Evolutionary conservation across 2,797 vertebrate genomes (phyloP).

Genomic region (Nannoperca australis): DNA sequence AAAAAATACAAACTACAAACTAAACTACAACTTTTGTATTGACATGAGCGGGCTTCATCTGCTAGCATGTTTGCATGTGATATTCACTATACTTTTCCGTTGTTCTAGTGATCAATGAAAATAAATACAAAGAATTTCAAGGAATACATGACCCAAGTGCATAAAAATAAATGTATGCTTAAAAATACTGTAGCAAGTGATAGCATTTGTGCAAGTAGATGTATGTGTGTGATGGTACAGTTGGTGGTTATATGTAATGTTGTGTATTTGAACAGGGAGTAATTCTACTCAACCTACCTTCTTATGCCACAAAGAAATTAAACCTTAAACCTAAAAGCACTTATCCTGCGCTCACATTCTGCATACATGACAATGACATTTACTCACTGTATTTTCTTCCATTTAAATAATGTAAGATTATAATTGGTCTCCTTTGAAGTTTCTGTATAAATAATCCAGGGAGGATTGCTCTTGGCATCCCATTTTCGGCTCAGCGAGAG

Average conservation of each 20-base stretch:
- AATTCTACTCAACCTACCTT: slow-evolving; percentile 32
- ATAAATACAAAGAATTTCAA: not conserved
- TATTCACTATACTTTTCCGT: not conserved
- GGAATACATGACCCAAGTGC: not conserved
- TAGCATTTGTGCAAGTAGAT: not conserved
- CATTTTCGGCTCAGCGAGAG: slow-evolving; percentile 64
- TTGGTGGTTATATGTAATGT: not conserved
- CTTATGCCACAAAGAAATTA: slow-evolving; percentile 43
- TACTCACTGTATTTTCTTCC: slow-evolving; percentile 47
- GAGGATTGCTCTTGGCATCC: slow-evolving; percentile 75
- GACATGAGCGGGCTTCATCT: slow-evolving; percentile 6
- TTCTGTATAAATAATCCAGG: slow-evolving; percentile 75
- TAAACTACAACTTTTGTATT: not conserved
- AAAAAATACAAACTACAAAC: not conserved
- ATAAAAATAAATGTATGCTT: not conserved
- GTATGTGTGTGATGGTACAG: not conserved
- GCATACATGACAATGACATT: slow-evolving; percentile 61
- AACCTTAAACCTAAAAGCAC: slow-evolving; percentile 44
- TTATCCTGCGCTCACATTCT: slow-evolving; percentile 29
- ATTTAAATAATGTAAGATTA: slow-evolving; percentile 80
- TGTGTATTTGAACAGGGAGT: slow-evolving; percentile 7
- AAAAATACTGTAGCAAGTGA: not conserved
- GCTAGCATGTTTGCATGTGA: not conserved
- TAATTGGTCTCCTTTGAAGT: slow-evolving; percentile 78
- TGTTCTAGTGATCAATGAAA: not conserved